A percentile compares a stretch with the other conserved stretches of the same genome.
Evolutionary conservation across 2,797 vertebrate species (phyloP).

Genomic region (Gymnothorax reevesii): DNA sequence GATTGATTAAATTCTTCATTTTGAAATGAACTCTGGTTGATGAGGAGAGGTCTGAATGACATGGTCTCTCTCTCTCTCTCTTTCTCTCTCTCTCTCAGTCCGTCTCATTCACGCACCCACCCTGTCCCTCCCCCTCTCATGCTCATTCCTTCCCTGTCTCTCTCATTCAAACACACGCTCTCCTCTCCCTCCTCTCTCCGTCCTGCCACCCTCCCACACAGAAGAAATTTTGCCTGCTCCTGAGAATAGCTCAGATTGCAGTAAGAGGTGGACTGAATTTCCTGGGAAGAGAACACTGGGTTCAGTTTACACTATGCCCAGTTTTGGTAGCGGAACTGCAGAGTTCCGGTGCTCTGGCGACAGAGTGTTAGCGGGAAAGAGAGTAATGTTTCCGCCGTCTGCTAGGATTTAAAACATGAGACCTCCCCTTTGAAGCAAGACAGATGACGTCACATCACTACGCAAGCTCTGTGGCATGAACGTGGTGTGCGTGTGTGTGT

Average conservation of each 20-base stretch:
- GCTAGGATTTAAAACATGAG: slow-evolving; percentile 41
- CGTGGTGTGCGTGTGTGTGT: slow-evolving; percentile 1
- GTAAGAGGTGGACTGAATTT: not conserved
- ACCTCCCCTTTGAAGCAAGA: slow-evolving; percentile 73
- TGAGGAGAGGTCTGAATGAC: not conserved
- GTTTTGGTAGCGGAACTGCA: slow-evolving; percentile 32
- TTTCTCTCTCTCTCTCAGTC: not conserved
- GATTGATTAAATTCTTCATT: slow-evolving; percentile 16
- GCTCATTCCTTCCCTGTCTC: not conserved
- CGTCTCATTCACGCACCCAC: not conserved
- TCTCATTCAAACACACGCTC: not conserved
- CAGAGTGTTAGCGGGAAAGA: slow-evolving; percentile 41
- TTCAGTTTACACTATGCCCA: slow-evolving; percentile 16
- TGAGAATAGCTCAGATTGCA: not conserved
- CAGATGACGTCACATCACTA: slow-evolving; percentile 77
- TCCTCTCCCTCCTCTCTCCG: slow-evolving; percentile 8
- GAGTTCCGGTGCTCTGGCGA: slow-evolving; percentile 23
- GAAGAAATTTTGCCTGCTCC: not conserved
- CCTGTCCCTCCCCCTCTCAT: not conserved
- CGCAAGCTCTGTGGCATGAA: slow-evolving; percentile 69
- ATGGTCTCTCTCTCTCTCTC: slow-evolving; percentile 16
- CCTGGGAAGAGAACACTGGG: slow-evolving; percentile 1
- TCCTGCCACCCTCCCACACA: not conserved
- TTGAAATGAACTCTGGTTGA: not conserved
- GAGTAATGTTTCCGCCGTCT: slow-evolving; percentile 51